These are phyloP conservation scores for Drosophila mettleri DNA, from an alignment of 2,888 invertebrate species.

Conservation along the genomic window DNA sequence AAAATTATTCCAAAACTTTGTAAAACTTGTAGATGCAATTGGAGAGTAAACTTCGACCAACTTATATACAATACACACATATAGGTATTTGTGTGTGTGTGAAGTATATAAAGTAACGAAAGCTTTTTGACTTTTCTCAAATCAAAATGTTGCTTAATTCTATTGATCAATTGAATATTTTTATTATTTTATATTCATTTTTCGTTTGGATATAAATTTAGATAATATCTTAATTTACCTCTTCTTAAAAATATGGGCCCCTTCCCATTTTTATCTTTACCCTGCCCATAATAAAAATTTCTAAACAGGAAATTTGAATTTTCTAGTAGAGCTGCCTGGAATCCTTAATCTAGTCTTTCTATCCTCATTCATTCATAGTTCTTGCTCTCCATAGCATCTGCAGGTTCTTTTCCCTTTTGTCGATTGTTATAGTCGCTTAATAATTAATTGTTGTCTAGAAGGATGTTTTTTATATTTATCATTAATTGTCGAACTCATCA, in stretches of 20 bases:
- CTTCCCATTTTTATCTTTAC: too few species aligned
- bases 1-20: conserved; percentile 30
- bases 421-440: conserved; percentile 23
- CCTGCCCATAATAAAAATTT: background rate
- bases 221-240: too few species aligned
- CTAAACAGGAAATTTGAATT: background rate
- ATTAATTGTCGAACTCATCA: conserved; percentile 31
- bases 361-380: background rate
- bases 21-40: conserved; percentile 52
- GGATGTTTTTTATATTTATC: conserved; percentile 4
- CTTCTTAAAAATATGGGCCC: too few species aligned
- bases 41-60: background rate
- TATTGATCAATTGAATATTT: background rate
- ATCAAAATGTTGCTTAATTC: background rate
- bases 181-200: too few species aligned
- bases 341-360: background rate
- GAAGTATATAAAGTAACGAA: background rate
- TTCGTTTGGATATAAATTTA: too few species aligned
- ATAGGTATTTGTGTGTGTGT: background rate
- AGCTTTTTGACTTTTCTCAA: background rate
- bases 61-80: background rate
- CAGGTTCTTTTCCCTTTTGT: conserved; percentile 48
- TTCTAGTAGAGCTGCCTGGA: background rate
- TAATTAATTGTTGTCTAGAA: conserved; percentile 32
- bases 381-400: conserved; percentile 26